Base-by-base conservation (phyloP, 1,140 invertebrate species). In the Achatina immaculata region DNA sequence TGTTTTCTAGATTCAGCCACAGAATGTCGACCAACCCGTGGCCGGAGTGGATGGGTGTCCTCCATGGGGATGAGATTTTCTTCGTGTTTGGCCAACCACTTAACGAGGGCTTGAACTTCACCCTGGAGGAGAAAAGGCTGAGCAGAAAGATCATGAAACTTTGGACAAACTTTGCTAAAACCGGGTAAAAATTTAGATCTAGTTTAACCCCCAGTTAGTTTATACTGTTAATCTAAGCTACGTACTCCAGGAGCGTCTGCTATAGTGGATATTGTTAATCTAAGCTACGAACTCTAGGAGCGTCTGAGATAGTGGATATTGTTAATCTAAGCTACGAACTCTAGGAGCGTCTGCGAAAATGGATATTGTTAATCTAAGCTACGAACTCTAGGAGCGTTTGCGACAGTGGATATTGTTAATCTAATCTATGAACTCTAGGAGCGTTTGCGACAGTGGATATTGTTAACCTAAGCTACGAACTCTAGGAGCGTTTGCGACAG, bases 31-130 rank as follows among this genome's bases (percentile, higher is more conserved):
- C 94, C 79, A 96, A 96, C 89, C 95, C 95, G 0, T 99, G 97
- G 97, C 97, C 97, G 0, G 94, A 94, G 72, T 99, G 97, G 97
- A 97, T 97, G 81, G 97, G 97, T 11, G 96, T 97, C 0, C 95
- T 99, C 93, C 97, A 99, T 90, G 97, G 95, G 0, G 97, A 98
- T 90, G 98, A 99, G 91, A 98, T 99, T 82, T 96, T 96, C 90
- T 94, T 96, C 76, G 95, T 97, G 90, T 98, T 98, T 90, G 95
- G 96, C 81, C 95, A 95, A 19, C 97, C 97, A 11, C 90, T 98
- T 40, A 95, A 62, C 95, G 95, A 24, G 89, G 95, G n/a, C 19
- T 62, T 80, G 85, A 97, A 98, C 92, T 99, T 97, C 91, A 97
- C 96, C 11, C 95, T 95, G 89, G 94, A 95, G 34, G 98, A 99